Conservation (phyloP, 23 tunicate species). For the Halocynthia roretzi region DNA sequence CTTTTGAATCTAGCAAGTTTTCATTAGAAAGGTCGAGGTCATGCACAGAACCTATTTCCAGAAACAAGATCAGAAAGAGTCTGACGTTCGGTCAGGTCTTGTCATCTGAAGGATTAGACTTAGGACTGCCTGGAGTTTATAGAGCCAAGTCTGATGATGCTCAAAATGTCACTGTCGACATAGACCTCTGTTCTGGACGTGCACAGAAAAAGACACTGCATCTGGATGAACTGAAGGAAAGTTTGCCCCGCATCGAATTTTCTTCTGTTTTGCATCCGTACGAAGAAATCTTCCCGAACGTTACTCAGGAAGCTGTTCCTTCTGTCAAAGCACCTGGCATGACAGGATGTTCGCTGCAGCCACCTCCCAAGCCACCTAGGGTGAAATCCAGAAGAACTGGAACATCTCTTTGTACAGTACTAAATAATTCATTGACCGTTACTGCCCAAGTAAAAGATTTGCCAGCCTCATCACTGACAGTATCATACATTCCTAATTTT, state of each 20-base stretch:
- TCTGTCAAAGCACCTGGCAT: background rate
- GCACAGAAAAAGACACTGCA: too few species aligned
- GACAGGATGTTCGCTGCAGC: background rate
- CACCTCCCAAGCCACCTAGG: constrained; percentile 4
- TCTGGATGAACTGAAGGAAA: background rate
- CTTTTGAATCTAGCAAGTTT: background rate
- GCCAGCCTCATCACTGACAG: background rate
- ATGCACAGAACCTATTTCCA: background rate
- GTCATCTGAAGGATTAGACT: constrained; percentile 40
- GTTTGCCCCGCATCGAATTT: background rate
- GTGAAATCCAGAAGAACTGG: background rate
- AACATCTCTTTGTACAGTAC: background rate
- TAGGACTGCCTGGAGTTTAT: constrained; percentile 40
- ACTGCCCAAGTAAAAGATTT: background rate
- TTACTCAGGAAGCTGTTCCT: background rate
- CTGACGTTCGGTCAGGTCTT: constrained; percentile 1
- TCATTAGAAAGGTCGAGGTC: background rate
- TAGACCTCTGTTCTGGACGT: background rate
- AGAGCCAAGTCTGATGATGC: background rate
- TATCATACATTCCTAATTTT: too few species aligned
- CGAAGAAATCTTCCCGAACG: background rate
- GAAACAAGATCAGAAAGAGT: background rate
- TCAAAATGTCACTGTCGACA: background rate
- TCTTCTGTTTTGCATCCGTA: background rate
- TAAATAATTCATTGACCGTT: background rate